Conservation (phyloP, 2,113 vertebrate genomes). For the Hippoglossus stenolepis region DNA sequence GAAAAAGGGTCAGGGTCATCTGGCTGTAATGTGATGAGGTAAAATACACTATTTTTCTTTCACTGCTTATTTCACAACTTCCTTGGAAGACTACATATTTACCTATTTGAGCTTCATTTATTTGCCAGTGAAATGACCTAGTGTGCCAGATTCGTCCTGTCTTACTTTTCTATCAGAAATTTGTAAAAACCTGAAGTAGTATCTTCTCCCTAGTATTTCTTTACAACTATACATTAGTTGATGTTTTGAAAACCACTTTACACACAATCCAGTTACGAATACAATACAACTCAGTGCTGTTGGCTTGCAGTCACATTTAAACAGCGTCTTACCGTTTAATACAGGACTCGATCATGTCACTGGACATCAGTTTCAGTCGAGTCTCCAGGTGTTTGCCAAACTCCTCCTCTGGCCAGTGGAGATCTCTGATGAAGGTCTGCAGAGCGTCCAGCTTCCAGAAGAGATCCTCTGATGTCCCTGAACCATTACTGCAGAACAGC, state of each 20-base stretch:
- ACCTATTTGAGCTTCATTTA: too few relatives aligned
- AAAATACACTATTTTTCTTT: too few relatives aligned
- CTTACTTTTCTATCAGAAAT: too few relatives aligned
- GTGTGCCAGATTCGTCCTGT: not conserved
- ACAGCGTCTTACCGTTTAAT: slow-evolving; percentile 88
- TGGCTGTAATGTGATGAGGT: not conserved
- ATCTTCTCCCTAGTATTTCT: not conserved
- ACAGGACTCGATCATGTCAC: slow-evolving; percentile 99
- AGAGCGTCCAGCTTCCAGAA: slow-evolving; percentile 99
- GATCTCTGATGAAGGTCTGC: slow-evolving; percentile 97
- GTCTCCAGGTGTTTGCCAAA: slow-evolving; percentile 98
- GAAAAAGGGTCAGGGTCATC: not conserved
- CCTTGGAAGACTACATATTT: too few relatives aligned
- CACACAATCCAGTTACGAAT: too few relatives aligned
- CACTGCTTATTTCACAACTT: too few relatives aligned
- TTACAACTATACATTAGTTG: too few relatives aligned
- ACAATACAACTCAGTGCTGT: not conserved
- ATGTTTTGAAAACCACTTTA: too few relatives aligned
- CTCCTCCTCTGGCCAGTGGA: slow-evolving; percentile 99
- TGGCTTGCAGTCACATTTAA: not conserved
- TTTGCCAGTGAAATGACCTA: too few relatives aligned
- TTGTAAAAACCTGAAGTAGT: too few relatives aligned
- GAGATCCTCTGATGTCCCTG: slow-evolving; percentile 96
- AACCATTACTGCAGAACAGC: slow-evolving; percentile 90
- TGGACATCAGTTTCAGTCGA: slow-evolving; percentile 97